These are phyloP conservation scores for Ormia ochracea DNA, from an alignment of 2,888 invertebrate species.

Conservation along the genomic window DNA sequence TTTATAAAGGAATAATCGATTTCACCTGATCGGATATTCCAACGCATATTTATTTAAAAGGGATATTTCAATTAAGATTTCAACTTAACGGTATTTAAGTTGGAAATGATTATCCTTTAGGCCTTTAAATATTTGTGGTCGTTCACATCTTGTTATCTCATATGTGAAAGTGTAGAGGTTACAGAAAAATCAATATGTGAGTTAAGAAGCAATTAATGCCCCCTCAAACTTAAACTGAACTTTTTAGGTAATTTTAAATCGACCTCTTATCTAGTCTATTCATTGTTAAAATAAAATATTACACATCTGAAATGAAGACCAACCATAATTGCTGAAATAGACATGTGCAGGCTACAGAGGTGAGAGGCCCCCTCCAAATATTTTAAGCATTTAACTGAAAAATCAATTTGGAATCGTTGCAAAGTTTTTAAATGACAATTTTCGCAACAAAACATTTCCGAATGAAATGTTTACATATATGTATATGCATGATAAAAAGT, in stretches of 20 bases:
- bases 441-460: background rate
- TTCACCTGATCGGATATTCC: no score
- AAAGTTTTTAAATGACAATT: background rate
- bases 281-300: background rate
- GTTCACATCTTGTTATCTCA: no score
- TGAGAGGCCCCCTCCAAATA: background rate
- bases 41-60: no score
- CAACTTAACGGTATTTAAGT: no score
- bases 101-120: no score
- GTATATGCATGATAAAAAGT: slow-evolving; percentile 22
- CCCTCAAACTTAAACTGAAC: no score
- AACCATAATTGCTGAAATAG: slow-evolving; percentile 71
- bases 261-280: background rate
- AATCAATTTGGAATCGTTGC: background rate
- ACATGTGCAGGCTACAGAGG: slow-evolving; percentile 20
- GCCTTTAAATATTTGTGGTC: no score
- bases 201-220: no score
- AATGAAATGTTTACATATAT: background rate
- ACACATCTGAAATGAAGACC: slow-evolving; percentile 71
- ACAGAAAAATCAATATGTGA: no score
- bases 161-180: no score
- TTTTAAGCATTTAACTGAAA: background rate
- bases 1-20: no score
- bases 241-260: slow-evolving; percentile 9
- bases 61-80: no score